Evolutionary conservation across 2,113 vertebrate genomes (phyloP).

Genomic region (Hylia prasina): DNA sequence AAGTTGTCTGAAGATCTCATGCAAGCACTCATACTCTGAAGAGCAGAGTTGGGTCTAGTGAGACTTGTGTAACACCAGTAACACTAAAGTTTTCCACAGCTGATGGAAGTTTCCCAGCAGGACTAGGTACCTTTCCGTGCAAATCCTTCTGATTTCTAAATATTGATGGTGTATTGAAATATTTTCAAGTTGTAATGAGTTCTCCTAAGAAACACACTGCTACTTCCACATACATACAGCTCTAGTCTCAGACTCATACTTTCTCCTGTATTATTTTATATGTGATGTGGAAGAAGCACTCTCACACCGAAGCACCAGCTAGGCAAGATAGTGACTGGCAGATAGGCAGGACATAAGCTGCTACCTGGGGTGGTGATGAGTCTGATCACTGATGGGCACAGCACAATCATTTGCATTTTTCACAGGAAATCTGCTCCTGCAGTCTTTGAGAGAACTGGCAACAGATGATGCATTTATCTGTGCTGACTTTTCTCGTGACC

Average conservation of each 20-base stretch:
- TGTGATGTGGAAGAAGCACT: neutral
- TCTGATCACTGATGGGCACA: neutral
- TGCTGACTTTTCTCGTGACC: neutral
- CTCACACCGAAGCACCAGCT: neutral
- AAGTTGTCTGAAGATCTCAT: neutral
- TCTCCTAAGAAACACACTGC: neutral
- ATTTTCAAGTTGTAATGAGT: neutral
- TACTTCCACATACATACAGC: fast-evolving
- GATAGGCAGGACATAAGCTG: neutral
- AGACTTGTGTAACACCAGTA: neutral
- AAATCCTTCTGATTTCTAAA: neutral
- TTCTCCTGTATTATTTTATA: neutral
- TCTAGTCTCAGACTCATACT: neutral
- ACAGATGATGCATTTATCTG: neutral
- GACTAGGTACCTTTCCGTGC: neutral
- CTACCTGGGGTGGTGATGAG: neutral
- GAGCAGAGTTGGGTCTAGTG: neutral
- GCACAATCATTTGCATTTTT: neutral
- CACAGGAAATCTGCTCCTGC: neutral
- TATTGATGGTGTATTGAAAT: neutral
- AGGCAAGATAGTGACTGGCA: neutral
- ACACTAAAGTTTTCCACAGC: neutral
- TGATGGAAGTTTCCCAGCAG: neutral
- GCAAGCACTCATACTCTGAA: neutral
- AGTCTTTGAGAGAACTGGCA: neutral